Evolutionary conservation across 1,140 invertebrate species (phyloP).

Genomic region (Apocrypta bakeri): DNA sequence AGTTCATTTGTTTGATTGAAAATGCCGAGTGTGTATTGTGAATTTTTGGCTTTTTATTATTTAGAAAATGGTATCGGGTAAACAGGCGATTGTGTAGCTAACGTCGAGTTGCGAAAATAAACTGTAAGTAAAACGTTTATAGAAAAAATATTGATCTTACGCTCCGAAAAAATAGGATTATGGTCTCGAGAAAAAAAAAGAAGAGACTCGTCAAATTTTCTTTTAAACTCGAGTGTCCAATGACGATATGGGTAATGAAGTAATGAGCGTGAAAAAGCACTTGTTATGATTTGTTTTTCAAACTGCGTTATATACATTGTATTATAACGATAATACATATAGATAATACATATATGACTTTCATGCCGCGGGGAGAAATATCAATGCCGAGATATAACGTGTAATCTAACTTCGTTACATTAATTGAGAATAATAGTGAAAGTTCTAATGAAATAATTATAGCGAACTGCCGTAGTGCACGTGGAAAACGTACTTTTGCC

Average conservation of each 20-base stretch:
- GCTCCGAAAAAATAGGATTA: constrained; percentile 48
- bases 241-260: constrained; percentile 18
- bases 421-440: not conserved
- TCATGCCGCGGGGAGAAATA: too few relatives aligned
- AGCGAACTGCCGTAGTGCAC: too few relatives aligned
- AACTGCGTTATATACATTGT: not conserved
- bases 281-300: not conserved
- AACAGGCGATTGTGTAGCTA: constrained; percentile 30
- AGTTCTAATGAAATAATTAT: not conserved
- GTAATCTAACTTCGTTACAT: not conserved
- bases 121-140: constrained; percentile 51
- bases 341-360: too few relatives aligned
- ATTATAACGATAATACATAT: too few relatives aligned
- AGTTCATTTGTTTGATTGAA: constrained; percentile 11
- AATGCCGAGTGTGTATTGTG: not conserved
- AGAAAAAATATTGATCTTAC: constrained; percentile 52
- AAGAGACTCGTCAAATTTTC: constrained; percentile 39
- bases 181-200: constrained; percentile 11
- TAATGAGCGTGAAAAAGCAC: not conserved
- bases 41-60: too few relatives aligned
- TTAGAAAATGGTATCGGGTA: constrained; percentile 38
- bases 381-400: too few relatives aligned
- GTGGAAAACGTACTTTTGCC: too few relatives aligned
- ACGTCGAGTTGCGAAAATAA: constrained; percentile 47
- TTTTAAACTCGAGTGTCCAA: constrained; percentile 27